A percentile compares a stretch with the other conserved stretches of the same genome.
phyloP scores from a whole-genome alignment of 2,113 vertebrate species.

The Apodemus sylvaticus region DNA sequence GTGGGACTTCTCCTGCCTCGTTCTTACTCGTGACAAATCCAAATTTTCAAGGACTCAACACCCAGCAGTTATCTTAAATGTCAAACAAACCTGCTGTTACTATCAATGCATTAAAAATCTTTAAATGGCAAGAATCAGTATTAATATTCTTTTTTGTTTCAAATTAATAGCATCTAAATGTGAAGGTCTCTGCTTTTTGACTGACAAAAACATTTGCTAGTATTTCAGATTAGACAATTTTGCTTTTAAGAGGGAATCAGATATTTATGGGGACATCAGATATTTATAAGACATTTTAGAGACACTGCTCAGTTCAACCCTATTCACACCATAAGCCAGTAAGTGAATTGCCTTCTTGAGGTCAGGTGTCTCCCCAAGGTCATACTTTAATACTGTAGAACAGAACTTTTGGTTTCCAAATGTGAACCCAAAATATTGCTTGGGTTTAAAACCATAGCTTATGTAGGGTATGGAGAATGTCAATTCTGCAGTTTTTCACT shows the following conservation, averaged over 20 bases:
- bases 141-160: conserved; percentile 46
- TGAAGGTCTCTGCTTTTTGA: conserved; percentile 58
- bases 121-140: conserved; percentile 59
- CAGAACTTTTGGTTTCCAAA: not conserved
- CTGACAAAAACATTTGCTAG: conserved; percentile 58
- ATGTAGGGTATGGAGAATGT: not conserved
- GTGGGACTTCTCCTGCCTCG: not conserved
- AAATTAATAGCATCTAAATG: conserved; percentile 67
- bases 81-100: conserved; percentile 65
- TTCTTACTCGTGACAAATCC: conserved; percentile 54
- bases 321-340: not conserved
- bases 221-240: conserved; percentile 48
- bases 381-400: not conserved
- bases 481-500: not conserved
- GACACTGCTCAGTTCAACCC: not conserved
- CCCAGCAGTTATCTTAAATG: conserved; percentile 60
- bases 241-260: conserved; percentile 46
- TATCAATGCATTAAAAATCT: conserved; percentile 36
- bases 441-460: not conserved
- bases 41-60: conserved; percentile 53
- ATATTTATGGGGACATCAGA: too few species aligned
- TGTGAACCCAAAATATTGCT: not conserved
- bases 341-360: not conserved
- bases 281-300: conserved; percentile 13
- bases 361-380: conserved; percentile 1